Evolutionary conservation across 2,888 invertebrate species (phyloP).

Genomic region (Ferrisia virgata): DNA sequence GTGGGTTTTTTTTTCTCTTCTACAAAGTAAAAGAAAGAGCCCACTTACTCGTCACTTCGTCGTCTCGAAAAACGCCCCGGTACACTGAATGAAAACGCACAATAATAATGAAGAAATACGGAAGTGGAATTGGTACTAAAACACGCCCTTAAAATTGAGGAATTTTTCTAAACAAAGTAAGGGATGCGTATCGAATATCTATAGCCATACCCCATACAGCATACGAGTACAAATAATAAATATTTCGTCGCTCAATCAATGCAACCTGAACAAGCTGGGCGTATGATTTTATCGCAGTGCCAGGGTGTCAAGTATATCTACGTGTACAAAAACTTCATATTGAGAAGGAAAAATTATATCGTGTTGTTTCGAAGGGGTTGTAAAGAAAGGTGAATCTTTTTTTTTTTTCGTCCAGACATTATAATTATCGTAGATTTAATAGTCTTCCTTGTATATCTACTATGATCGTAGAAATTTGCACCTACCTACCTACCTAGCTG

Average conservation of each 20-base stretch:
- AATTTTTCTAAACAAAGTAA: not conserved
- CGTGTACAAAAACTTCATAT: not conserved
- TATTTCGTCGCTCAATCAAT: not conserved
- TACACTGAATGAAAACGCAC: not conserved
- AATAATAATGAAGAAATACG: not conserved
- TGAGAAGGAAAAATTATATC: too few species aligned
- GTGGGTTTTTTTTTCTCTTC: not conserved
- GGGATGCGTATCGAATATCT: not conserved
- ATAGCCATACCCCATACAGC: not conserved
- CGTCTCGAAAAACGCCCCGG: not conserved
- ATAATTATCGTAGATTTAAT: not conserved
- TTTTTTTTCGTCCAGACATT: not conserved
- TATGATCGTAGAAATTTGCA: too few species aligned
- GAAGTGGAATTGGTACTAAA: not conserved
- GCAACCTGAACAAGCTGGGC: not conserved
- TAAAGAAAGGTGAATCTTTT: not conserved
- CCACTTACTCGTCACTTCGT: not conserved
- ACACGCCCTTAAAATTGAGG: not conserved
- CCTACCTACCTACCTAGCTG: too few species aligned
- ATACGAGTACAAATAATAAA: too few species aligned
- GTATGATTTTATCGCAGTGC: not conserved
- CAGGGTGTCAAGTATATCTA: not conserved
- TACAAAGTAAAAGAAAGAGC: not conserved
- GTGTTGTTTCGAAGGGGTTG: not conserved
- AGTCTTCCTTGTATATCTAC: too few species aligned